Evolutionary conservation across 2,888 invertebrate genomes (phyloP), one percentile per base, ranked within the genome.

Genomic region (Mesochorus sp.): DNA sequence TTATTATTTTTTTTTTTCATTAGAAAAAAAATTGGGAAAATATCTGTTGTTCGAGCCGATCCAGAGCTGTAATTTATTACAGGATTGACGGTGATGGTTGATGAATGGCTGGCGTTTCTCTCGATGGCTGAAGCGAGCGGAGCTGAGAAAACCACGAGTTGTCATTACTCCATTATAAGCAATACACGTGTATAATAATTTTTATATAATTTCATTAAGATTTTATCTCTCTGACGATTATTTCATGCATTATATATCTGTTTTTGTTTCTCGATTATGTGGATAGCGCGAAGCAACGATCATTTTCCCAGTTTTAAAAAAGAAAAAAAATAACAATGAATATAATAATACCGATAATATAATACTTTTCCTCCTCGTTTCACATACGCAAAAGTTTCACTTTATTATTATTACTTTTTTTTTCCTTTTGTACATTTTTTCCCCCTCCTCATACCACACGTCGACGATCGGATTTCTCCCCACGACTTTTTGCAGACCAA

Each of bases 41-140:
- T 89, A 90, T 89, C 85, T 82, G 84, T 88, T 88, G 87, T 85
- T 89, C 85, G 86, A 84, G 88, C 85, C 82, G 84, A 87, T 85
- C 85, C 85, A 79, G n/a, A n/a, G 84, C 84, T 88, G 83, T 68
- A 79, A 74, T 80, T 19, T 68, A 78, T 89, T 89, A 81, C 88
- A 89, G 89, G 89, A 85, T 42, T 86, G 82, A 83, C 84, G 84
- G 78, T 81, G 85, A 66, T 28, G 61, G 51, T 61, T 53, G 78
- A 68, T 47, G 73, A 73, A 64, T 64, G n/a, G 51, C 71, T 61
- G 71, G 61, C 64, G 73, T 73, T 66, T 14, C 28, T 57, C 82
- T 86, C 81, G 84, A 85, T 85, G 85, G 86, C 85, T 85, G 86
- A 83, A 85, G 86, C 84, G 85, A 86, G 87, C 85, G 80, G 86